Evolutionary conservation across 2,113 vertebrate species (phyloP).

Genomic region (Eurystomus gularis): DNA sequence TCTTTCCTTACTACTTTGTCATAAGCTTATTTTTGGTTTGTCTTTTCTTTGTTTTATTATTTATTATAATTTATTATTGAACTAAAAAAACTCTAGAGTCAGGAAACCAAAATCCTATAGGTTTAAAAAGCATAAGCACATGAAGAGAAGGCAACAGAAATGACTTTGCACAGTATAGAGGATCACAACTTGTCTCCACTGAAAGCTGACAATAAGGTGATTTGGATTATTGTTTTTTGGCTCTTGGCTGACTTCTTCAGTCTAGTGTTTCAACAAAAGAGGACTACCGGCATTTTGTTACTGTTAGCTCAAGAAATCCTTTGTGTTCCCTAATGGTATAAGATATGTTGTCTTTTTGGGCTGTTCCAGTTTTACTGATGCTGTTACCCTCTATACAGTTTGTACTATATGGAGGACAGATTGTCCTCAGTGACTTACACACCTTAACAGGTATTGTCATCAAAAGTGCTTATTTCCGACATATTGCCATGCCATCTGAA

Average conservation of each 20-base stretch:
- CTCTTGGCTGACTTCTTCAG: background rate
- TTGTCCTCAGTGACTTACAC: background rate
- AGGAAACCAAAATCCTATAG: background rate
- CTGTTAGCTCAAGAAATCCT: background rate
- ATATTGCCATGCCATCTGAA: background rate
- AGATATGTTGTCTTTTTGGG: background rate
- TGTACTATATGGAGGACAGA: background rate
- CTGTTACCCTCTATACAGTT: background rate
- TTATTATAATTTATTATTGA: slow-evolving; percentile 39
- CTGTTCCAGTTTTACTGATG: background rate
- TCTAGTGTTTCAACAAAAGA: background rate
- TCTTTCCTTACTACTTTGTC: background rate
- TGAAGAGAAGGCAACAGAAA: background rate
- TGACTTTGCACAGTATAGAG: background rate
- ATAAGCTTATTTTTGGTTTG: background rate
- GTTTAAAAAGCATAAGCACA: background rate
- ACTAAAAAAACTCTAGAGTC: background rate
- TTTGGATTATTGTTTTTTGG: background rate
- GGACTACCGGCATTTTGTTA: background rate
- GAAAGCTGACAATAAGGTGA: background rate
- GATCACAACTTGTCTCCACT: background rate
- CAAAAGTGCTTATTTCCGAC: background rate
- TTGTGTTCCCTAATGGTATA: background rate
- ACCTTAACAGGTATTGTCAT: background rate
- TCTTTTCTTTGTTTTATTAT: slow-evolving; percentile 40